Evolutionary conservation across 2,113 vertebrate genomes (phyloP).

Genomic region (Poicephalus gulielmi): DNA sequence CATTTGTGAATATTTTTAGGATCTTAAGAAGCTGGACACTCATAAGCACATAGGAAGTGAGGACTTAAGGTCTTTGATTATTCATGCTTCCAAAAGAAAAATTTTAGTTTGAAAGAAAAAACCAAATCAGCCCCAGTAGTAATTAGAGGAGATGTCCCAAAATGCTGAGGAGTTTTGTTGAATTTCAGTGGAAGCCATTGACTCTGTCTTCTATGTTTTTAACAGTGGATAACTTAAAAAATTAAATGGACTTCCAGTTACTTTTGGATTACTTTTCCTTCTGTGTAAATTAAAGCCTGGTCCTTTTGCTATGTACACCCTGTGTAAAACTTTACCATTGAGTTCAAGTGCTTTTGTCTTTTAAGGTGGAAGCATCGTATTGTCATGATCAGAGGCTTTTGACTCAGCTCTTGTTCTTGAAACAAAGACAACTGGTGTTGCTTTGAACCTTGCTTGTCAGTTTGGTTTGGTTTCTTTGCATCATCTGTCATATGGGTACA

Average conservation of each 20-base stretch:
- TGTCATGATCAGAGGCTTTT: background rate
- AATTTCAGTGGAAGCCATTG: background rate
- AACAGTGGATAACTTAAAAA: background rate
- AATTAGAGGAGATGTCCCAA: background rate
- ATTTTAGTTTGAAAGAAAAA: background rate
- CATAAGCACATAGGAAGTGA: background rate
- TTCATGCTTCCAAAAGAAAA: background rate
- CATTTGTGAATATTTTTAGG: background rate
- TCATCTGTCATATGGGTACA: background rate
- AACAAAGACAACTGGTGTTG: background rate
- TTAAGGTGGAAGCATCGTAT: background rate
- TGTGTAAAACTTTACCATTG: rapidly evolving
- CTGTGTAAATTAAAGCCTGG: background rate
- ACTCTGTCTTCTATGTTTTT: background rate
- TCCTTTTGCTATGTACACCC: background rate
- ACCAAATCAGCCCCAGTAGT: background rate
- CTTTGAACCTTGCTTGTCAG: background rate
- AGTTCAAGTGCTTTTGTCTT: background rate
- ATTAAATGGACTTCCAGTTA: background rate
- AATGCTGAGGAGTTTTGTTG: background rate
- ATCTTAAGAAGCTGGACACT: background rate
- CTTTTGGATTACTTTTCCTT: background rate
- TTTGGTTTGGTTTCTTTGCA: background rate
- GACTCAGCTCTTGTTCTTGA: background rate
- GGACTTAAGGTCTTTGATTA: background rate